Conservation (phyloP, 2,888 invertebrate genomes). For the Drosophila meridionalis region DNA sequence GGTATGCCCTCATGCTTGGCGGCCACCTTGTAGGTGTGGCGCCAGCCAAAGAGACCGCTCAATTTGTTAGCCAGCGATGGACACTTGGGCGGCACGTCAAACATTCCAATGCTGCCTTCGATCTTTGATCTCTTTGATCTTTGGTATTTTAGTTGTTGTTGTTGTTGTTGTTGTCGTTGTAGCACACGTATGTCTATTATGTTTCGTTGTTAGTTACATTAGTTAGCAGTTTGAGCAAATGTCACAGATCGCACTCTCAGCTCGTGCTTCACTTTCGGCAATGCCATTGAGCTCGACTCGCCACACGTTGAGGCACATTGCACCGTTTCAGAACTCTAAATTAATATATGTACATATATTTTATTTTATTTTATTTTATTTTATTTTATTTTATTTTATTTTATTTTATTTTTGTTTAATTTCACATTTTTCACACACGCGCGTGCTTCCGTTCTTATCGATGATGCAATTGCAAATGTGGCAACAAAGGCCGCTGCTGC, state of each 20-base stretch:
- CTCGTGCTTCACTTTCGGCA: slow-evolving; percentile 15
- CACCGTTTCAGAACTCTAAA: slow-evolving; percentile 18
- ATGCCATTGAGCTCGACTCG: slow-evolving; percentile 9
- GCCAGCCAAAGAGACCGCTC: slow-evolving; percentile 91
- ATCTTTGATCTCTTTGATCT: slow-evolving; percentile 23
- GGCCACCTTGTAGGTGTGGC: slow-evolving; percentile 92
- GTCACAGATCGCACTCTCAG: slow-evolving; percentile 27
- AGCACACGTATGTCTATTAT: background rate
- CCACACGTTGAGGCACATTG: slow-evolving; percentile 18
- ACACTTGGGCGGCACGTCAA: slow-evolving; percentile 89
- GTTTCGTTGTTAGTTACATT: slow-evolving; percentile 16
- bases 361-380: background rate
- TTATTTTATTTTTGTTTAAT: background rate
- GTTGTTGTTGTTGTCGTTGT: slow-evolving; percentile 2
- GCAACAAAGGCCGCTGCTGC: slow-evolving; percentile 1
- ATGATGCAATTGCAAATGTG: slow-evolving; percentile 47
- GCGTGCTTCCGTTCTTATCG: slow-evolving; percentile 31
- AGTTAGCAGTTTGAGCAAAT: slow-evolving; percentile 41
- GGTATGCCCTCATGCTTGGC: slow-evolving; percentile 89
- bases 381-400: background rate
- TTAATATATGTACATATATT: background rate
- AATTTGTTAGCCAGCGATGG: slow-evolving; percentile 92
- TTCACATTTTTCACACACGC: slow-evolving; percentile 22
- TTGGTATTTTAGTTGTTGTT: slow-evolving; percentile 12
- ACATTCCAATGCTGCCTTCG: slow-evolving; percentile 84